Evolutionary conservation across 2,888 invertebrate genomes (phyloP).

Genomic region (Kuschelorhynchus macadamiae): DNA sequence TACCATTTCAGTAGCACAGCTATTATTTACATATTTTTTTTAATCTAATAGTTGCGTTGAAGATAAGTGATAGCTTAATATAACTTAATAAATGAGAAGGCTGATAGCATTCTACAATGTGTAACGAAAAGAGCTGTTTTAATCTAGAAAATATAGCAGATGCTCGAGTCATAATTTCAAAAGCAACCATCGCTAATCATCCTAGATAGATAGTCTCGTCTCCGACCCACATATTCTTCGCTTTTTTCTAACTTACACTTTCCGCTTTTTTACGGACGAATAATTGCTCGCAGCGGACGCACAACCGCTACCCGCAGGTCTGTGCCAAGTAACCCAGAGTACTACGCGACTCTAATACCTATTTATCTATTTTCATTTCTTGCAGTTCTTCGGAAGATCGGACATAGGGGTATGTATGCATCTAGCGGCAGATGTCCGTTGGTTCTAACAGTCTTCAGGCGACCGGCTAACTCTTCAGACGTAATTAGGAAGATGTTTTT

Average conservation of each 20-base stretch:
- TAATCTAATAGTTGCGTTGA: no score
- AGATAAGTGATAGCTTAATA: no score
- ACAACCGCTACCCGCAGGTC: constrained; percentile 38
- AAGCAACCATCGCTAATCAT: no score
- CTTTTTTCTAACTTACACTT: constrained; percentile 12
- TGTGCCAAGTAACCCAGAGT: constrained; percentile 38
- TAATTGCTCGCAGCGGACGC: constrained; percentile 21
- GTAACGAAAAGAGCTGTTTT: no score
- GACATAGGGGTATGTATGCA: constrained; percentile 37
- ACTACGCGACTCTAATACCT: constrained; percentile 36
- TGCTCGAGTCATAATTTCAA: no score
- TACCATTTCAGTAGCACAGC: no score
- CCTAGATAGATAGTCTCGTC: neutral
- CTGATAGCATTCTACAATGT: no score
- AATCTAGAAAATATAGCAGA: no score
- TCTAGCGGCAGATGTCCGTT: constrained; percentile 38
- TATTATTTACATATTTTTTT: no score
- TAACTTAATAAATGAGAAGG: no score
- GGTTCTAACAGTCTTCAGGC: constrained; percentile 27
- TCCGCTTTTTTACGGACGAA: constrained; percentile 1
- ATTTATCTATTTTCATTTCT: constrained; percentile 42
- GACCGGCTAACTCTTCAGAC: neutral
- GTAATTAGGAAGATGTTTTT: no score
- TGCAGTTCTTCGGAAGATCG: constrained; percentile 15
- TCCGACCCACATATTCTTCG: constrained; percentile 14